Base-by-base conservation (phyloP, 2,113 vertebrate species). In the Vicugna pacos region DNA sequence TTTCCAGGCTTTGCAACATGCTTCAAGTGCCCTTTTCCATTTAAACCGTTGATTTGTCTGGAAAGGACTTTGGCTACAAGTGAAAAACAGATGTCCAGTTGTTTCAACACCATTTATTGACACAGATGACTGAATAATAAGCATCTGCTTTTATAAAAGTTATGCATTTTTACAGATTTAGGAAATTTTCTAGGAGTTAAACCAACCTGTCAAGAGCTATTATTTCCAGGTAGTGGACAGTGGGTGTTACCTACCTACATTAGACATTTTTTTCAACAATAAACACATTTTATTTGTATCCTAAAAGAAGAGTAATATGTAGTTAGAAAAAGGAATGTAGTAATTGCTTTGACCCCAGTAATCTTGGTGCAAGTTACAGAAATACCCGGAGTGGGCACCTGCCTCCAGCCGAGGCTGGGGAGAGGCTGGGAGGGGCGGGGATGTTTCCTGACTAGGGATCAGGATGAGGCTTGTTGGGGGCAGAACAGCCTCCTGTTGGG, bases 401-500 rank as follows among this genome's bases (percentile, higher is more conserved):
- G 67, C 28, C 58, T 16, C 8, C 22, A 5, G 0, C 0, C 1
- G 20, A 50, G 15, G 50, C 54, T n/a, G 46, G 54, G 38, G 30
- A 69, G 65, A 30, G 35, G 28, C 14, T 30, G 0, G 3, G 16
- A 4, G n/a, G 24, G 48, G 54, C 0, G 0, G 20, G 35, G 28
- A 2, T 8, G n/a, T 52, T 65, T 81, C 77, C 48, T 22, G 24
- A 35, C 42, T 3, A 0, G 12, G 12, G 19, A 54, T 42, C 26
- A 9, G 28, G 70, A 15, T 24, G 22, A 12, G 89, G 20, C 8
- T 42, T 16, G 14, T 9, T 6, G 10, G 8, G 16, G 38, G 28
- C 52, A 54, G 19, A 35, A 9, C 3, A 46, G 56, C 62, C 75
- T 86, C 56, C 54, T 32, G 24, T 50, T 5, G 42, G 35, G 62